Evolutionary conservation across 2,797 vertebrate species (phyloP), one percentile per base, ranked within the genome.

Genomic region (Neoniphon sammara): DNA sequence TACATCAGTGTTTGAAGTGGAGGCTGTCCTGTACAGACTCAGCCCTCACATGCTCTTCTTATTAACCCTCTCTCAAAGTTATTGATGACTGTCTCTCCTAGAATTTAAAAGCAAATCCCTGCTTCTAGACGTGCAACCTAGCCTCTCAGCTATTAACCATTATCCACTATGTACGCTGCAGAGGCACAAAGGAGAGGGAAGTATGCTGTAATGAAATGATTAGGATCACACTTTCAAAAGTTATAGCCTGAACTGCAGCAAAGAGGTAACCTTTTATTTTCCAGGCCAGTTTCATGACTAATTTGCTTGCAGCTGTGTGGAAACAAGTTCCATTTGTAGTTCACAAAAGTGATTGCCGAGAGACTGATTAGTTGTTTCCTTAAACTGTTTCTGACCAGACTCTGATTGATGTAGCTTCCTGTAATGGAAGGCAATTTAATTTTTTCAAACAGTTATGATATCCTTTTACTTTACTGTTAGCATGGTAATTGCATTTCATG

Each of bases 321-420:
- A 86, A 90, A 87, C 77, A 31, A n/a, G 46, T 69, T 84, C 73
- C 49, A 58, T 78, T 85, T 81, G 66, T 71, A 75, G 63, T 76
- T 67, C 60, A 55, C 50, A 55, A 55, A 82, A 31, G 63, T 59
- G 53, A 84, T 83, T 70, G 57, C 76, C 86, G 68, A 73, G 52
- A 68, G 74, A 70, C 21, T 76, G 73, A 89, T 87, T 88, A 69
- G 80, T 87, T 78, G 66, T 88, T 89, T 90, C 86, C 88, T 85
- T 53, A 53, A 86, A 72, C 70, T 27, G 52, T 85, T 83, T 84
- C 70, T 69, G 53, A 83, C 53, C 78, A 59, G 75, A 71, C 61
- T 67, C 63, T 75, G 21, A 72, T 59, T 53, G 61, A 61, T 80
- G 67, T 25, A 79, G 64, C 74, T 90, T 83, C 60, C 50, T 30